Evolutionary conservation across 2,113 vertebrate genomes (phyloP).

Genomic region (Prunella fulvescens): DNA sequence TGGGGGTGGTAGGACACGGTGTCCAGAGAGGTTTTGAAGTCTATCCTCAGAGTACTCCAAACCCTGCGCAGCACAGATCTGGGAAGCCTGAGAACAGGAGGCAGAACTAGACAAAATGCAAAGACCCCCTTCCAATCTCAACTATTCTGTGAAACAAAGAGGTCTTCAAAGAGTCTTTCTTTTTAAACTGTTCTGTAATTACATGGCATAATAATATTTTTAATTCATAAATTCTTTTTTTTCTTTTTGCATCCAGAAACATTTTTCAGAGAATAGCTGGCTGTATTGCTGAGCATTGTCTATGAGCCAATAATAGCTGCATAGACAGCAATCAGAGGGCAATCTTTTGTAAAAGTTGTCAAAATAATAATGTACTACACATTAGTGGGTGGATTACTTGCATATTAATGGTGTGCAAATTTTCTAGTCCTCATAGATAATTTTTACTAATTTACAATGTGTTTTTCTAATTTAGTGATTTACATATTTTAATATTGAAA

Average conservation of each 20-base stretch:
- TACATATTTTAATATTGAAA: constrained; percentile 16
- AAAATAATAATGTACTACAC: neutral
- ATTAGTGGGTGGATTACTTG: neutral
- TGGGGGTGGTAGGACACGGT: neutral
- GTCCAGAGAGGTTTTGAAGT: neutral
- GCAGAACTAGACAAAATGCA: neutral
- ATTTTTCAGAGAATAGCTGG: neutral
- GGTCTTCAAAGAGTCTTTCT: neutral
- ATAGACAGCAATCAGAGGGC: neutral
- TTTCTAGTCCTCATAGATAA: neutral
- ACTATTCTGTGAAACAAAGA: neutral
- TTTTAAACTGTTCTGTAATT: neutral
- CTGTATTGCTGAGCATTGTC: neutral
- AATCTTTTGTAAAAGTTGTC: constrained; percentile 4
- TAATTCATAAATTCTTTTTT: neutral
- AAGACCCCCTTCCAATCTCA: neutral
- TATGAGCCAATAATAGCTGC: neutral
- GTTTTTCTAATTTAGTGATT: constrained; percentile 25
- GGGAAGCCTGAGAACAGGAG: neutral
- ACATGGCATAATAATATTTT: neutral
- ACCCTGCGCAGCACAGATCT: neutral
- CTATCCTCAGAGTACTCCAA: neutral
- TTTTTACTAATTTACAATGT: constrained; percentile 13
- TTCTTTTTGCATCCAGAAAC: neutral
- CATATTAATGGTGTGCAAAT: constrained; percentile 3